phyloP scores from a whole-genome alignment of 2,113 vertebrate genomes.

The Ahaetulla prasina region DNA sequence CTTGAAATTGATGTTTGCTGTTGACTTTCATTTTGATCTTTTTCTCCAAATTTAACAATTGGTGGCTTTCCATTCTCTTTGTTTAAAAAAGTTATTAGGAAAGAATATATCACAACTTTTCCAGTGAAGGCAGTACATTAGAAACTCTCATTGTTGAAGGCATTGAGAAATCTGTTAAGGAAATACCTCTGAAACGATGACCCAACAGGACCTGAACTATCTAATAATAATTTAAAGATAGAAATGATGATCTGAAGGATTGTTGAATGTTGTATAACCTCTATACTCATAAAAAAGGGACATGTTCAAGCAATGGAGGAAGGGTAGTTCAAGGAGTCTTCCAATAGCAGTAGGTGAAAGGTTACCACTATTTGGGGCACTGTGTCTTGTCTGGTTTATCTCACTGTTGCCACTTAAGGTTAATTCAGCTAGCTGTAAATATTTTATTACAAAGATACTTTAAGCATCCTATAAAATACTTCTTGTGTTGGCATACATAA shows the following conservation, averaged over 20 bases:
- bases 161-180: neutral
- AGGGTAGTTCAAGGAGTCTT: neutral
- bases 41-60: neutral
- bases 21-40: neutral
- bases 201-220: neutral
- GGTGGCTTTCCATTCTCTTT: neutral
- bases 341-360: neutral
- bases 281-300: neutral
- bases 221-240: neutral
- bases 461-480: neutral
- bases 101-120: neutral
- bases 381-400: neutral
- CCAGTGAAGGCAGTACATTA: neutral
- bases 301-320: neutral
- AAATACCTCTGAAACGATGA: neutral
- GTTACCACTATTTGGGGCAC: neutral
- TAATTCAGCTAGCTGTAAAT: neutral
- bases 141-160: neutral
- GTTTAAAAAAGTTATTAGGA: neutral
- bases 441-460: neutral
- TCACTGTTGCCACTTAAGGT: neutral
- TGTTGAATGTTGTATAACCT: neutral
- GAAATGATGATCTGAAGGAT: neutral
- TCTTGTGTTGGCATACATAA: neutral
- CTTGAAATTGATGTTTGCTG: neutral